Conservation (phyloP, 2,113 vertebrate genomes). For the Pelvicachromis taeniatus region DNA sequence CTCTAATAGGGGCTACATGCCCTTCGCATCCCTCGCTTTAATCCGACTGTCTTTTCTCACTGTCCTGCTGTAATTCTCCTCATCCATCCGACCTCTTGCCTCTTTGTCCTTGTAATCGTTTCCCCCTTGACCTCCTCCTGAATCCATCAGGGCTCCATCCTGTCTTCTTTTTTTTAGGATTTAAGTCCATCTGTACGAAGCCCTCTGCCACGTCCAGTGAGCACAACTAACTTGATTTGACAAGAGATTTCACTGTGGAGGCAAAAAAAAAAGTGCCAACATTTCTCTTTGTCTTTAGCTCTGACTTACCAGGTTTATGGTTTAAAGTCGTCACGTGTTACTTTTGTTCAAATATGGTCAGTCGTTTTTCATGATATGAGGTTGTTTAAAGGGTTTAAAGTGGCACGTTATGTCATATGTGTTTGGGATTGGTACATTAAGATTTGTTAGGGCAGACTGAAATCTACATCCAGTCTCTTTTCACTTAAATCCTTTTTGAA, state of each 20-base stretch:
- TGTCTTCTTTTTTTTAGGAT: not conserved
- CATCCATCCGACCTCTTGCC: not conserved
- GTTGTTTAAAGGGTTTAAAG: not conserved
- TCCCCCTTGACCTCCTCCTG: not conserved
- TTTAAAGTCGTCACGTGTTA: not conserved
- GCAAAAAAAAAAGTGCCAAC: not conserved
- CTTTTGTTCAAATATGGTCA: not conserved
- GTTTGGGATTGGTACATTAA: not conserved
- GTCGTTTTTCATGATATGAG: not conserved
- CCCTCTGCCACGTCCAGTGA: not conserved
- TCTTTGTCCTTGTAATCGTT: not conserved
- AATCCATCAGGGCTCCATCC: not conserved
- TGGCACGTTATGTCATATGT: not conserved
- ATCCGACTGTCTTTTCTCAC: not conserved
- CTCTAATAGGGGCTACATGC: constrained; percentile 9
- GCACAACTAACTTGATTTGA: not conserved
- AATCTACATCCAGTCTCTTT: not conserved
- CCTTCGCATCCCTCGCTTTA: constrained; percentile 13
- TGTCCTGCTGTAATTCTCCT: not conserved
- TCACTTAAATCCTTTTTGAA: not conserved
- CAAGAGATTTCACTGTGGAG: not conserved
- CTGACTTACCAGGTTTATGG: not conserved
- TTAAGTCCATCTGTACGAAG: not conserved
- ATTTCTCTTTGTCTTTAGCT: not conserved
- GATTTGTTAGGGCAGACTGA: not conserved